Evolutionary conservation across 2,888 invertebrate genomes (phyloP), one percentile per base, ranked within the genome.

Genomic region (Stenodema calcarata): DNA sequence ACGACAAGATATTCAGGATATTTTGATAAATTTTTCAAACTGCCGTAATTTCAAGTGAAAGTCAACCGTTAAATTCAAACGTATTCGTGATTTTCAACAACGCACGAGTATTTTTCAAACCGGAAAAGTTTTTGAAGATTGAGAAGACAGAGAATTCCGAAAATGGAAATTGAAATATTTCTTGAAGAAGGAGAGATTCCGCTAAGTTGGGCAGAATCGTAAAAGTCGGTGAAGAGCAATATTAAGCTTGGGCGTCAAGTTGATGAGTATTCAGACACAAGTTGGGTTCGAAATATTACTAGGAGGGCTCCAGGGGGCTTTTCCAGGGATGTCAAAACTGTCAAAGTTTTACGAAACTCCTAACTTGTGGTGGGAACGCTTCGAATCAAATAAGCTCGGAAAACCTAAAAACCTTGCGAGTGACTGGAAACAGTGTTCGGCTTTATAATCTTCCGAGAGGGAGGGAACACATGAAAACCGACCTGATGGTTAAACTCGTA

Each of bases 281-380:
- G 78, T 78, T 78, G 78, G 41, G 4, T n/a, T n/a, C n/a, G 73
- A 35, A 73, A 16, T 73, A 54, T 54, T 54, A 54, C 54, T 28
- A 73, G 73, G 28, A 73, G n/a, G n/a, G 28, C 73, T 4, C 9
- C 35, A 12, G 41, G 76, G 30, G 30, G 44, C 44, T 79, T 47
- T 50, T 47, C 79, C 27, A 79, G 28, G 23, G 79, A 76, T 76
- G 76, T 76, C 76, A 79, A 70, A 79, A 79, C 79, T 79, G 79
- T 79, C 79, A 79, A 79, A 79, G 79, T 79, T 79, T 79, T 16
- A 79, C 50, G 42, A 70, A 54, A 54, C 54, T 54, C 54, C 42
- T 1, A 54, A 54, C 54, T 54, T 54, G 54, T 18, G 54, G 54
- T 18, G n/a, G 18, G 54, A 18, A n/a, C n/a, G n/a, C 7, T 18